A percentile compares a stretch with the other conserved stretches of the same genome.
phyloP scores from a whole-genome alignment of 2,888 invertebrate genomes.

The Anoncus sp. region DNA sequence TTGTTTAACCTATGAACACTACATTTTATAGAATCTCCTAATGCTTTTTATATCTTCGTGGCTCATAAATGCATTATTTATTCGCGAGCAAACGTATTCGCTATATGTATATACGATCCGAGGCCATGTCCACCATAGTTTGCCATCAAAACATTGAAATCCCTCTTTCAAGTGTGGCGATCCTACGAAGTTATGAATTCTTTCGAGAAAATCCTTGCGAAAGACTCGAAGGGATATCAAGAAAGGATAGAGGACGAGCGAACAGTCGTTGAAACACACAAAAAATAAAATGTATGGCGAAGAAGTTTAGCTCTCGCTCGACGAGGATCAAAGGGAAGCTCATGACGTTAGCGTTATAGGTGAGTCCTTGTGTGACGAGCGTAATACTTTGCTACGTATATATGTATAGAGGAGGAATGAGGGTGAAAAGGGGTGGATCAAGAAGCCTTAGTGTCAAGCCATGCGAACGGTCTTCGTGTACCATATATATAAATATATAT shows the following conservation, averaged over 20 bases:
- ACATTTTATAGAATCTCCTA: slow-evolving; percentile 16
- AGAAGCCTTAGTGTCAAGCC: slow-evolving; percentile 78
- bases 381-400: slow-evolving; percentile 43
- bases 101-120: slow-evolving; percentile 14
- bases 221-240: slow-evolving; percentile 74
- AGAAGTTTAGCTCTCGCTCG: slow-evolving; percentile 73
- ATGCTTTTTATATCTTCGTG: slow-evolving; percentile 17
- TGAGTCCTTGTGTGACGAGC: slow-evolving; percentile 41
- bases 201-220: slow-evolving; percentile 78
- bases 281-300: slow-evolving; percentile 60
- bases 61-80: slow-evolving; percentile 57
- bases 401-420: neutral
- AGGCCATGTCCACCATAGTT: slow-evolving; percentile 40
- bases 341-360: slow-evolving; percentile 58
- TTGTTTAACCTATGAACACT: slow-evolving; percentile 18
- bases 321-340: slow-evolving; percentile 70
- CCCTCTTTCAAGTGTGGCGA: slow-evolving; percentile 63
- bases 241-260: slow-evolving; percentile 74
- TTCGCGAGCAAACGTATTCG: slow-evolving; percentile 45
- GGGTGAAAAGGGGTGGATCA: slow-evolving; percentile 79
- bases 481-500: slow-evolving; percentile 18
- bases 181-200: slow-evolving; percentile 80
- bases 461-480: slow-evolving; percentile 64
- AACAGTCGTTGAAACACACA: slow-evolving; percentile 67
- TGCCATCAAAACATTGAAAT: slow-evolving; percentile 64